These are phyloP conservation scores for Cossypha niveicapilla DNA, from an alignment of 2,797 vertebrate genomes.

Conservation along the genomic window DNA sequence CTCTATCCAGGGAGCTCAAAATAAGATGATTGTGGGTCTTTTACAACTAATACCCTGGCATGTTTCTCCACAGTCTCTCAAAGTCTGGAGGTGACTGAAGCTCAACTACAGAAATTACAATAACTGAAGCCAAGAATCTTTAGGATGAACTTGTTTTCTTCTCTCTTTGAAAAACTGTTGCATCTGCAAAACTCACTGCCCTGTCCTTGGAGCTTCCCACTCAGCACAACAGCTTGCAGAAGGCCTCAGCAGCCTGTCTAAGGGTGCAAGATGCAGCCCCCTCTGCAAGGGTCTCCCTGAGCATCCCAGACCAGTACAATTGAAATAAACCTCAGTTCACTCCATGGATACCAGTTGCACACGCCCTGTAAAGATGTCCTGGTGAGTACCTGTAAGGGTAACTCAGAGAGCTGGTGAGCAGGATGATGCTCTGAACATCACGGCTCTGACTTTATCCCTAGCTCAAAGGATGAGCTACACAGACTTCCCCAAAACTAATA, in stretches of 20 bases:
- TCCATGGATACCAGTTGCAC: fast-evolving
- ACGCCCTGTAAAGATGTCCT: fast-evolving
- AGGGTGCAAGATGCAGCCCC: neutral
- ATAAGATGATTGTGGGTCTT: neutral
- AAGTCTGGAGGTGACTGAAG: neutral
- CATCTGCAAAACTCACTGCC: neutral
- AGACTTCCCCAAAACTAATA: neutral
- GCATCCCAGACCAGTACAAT: neutral
- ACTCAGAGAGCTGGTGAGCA: neutral
- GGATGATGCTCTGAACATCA: neutral
- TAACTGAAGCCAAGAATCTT: neutral
- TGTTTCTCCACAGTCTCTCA: neutral
- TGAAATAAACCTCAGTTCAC: neutral
- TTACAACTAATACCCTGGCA: neutral
- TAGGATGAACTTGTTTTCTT: neutral
- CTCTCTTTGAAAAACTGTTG: neutral
- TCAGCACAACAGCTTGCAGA: neutral
- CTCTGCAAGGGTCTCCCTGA: neutral
- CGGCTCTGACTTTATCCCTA: neutral
- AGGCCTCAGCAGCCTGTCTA: neutral
- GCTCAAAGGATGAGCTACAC: neutral
- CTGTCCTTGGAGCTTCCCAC: neutral
- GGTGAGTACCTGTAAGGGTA: neutral
- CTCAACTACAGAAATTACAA: neutral
- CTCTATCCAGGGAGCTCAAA: neutral